Percentiles rank a stretch among this genome's conserved stretches.
phyloP scores from a whole-genome alignment of 1,140 invertebrate genomes.

The Aradophagus sp. region DNA sequence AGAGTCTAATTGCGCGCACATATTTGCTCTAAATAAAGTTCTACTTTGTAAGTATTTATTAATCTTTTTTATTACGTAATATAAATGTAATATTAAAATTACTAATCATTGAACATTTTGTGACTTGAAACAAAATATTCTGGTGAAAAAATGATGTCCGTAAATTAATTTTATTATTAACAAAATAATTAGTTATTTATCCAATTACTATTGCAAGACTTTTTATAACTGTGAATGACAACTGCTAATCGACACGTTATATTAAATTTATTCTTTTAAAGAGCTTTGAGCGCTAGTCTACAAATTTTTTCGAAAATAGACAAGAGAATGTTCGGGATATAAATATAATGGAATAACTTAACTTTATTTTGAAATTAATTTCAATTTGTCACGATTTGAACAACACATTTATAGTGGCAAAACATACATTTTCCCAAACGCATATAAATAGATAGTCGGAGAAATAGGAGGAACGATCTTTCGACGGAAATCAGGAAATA shows the following conservation, averaged over 20 bases:
- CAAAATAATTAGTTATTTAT: too few species aligned
- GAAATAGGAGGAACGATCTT: constrained; percentile 17
- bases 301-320: too few species aligned
- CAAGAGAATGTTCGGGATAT: constrained; percentile 9
- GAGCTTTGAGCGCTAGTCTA: not conserved
- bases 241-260: not conserved
- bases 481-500: constrained; percentile 29
- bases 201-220: too few species aligned
- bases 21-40: too few species aligned
- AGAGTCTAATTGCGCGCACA: not conserved
- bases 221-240: too few species aligned
- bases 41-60: too few species aligned
- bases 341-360: constrained; percentile 28
- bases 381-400: constrained; percentile 49
- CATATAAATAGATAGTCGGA: constrained; percentile 26
- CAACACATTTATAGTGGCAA: constrained; percentile 30
- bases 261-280: not conserved
- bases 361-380: constrained; percentile 44
- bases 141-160: too few species aligned
- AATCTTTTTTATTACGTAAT: too few species aligned
- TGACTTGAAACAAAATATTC: too few species aligned
- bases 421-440: constrained; percentile 17
- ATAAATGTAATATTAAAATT: too few species aligned
- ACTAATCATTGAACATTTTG: too few species aligned
- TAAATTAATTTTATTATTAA: too few species aligned